Conservation (phyloP, 2,797 vertebrate species). For the Anabas testudineus region DNA sequence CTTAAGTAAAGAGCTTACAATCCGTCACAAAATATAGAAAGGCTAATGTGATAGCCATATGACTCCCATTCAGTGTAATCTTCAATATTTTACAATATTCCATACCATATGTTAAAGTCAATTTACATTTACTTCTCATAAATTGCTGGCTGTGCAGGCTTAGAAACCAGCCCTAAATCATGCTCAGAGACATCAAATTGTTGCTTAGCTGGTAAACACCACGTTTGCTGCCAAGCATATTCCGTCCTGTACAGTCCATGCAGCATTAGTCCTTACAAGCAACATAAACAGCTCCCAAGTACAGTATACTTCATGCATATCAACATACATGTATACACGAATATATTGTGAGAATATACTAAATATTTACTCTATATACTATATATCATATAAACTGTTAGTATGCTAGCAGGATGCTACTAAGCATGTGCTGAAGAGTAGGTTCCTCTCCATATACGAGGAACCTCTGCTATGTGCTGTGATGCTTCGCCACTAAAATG, state of each 20-base stretch:
- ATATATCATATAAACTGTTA: background rate
- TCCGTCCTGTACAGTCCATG: conserved; percentile 38
- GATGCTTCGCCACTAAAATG: conserved; percentile 6
- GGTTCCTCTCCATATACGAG: background rate
- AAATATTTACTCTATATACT: too few species aligned
- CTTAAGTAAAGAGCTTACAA: conserved; percentile 15
- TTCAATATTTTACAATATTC: background rate
- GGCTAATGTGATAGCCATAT: conserved; percentile 10
- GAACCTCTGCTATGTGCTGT: conserved; percentile 4
- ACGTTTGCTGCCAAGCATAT: conserved; percentile 25
- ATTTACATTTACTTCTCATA: conserved; percentile 20
- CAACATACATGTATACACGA: too few species aligned
- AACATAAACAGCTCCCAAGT: conserved; percentile 6
- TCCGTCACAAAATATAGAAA: conserved; percentile 9
- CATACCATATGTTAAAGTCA: conserved; percentile 25
- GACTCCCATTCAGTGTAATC: conserved; percentile 19
- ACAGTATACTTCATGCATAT: conserved; percentile 35
- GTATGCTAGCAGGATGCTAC: background rate
- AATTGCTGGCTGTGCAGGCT: conserved; percentile 14
- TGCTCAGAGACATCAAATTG: background rate
- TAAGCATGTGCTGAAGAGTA: background rate
- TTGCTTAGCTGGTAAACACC: conserved; percentile 26
- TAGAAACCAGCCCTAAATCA: conserved; percentile 35
- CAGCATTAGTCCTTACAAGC: conserved; percentile 54
- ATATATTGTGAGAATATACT: too few species aligned